A percentile compares a stretch with the other conserved stretches of the same genome.
Conservation (phyloP, 2,888 invertebrate genomes). For the Timema podura region DNA sequence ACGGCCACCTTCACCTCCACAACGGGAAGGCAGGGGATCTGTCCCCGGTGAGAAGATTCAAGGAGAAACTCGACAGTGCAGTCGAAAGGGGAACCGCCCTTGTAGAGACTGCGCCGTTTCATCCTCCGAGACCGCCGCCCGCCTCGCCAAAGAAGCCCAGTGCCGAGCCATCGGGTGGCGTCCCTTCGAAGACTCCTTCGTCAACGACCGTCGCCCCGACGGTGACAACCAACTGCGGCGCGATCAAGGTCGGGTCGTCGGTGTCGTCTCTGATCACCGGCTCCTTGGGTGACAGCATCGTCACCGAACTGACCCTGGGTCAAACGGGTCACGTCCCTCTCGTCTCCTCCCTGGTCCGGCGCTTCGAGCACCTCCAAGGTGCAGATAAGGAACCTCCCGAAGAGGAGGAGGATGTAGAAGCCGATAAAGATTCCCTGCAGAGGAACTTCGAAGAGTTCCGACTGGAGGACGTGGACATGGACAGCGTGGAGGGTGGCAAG, state of each 20-base stretch:
- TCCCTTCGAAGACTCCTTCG: neutral
- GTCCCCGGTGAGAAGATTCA: slow-evolving; percentile 18
- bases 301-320: slow-evolving; percentile 29
- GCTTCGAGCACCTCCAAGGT: slow-evolving; percentile 44
- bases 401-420: slow-evolving; percentile 50
- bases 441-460: slow-evolving; percentile 79
- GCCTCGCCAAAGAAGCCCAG: neutral
- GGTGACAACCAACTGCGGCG: slow-evolving; percentile 7
- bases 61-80: slow-evolving; percentile 25
- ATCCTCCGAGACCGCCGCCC: neutral
- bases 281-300: slow-evolving; percentile 29
- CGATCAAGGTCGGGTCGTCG: slow-evolving; percentile 31
- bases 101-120: neutral
- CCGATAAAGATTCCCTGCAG: slow-evolving; percentile 64
- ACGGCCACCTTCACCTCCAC: slow-evolving; percentile 19
- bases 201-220: slow-evolving; percentile 6
- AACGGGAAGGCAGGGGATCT: slow-evolving; percentile 16
- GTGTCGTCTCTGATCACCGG: slow-evolving; percentile 33
- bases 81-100: neutral
- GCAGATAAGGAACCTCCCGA: neutral
- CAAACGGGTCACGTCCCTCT: slow-evolving; percentile 32
- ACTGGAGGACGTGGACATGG: slow-evolving; percentile 66
- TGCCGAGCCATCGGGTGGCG: too few species aligned
- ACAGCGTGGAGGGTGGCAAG: slow-evolving; percentile 29
- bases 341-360: slow-evolving; percentile 43